Percentiles rank a stretch among this genome's conserved stretches.
Evolutionary conservation across 23 tunicate genomes (phyloP).

Genomic region (Styela clava): DNA sequence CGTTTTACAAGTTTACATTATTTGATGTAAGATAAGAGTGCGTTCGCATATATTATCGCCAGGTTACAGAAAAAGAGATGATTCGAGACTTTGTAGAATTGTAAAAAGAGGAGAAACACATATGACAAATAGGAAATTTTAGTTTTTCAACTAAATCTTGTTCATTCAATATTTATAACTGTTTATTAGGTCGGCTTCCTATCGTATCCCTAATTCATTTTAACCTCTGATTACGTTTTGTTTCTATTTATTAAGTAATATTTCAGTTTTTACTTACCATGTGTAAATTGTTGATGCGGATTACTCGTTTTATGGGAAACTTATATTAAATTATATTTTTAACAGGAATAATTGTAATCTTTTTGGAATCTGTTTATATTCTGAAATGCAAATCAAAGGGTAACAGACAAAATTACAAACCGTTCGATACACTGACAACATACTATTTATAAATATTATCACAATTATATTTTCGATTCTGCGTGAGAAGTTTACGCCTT

Average conservation of each 20-base stretch:
- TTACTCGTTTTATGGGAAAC: too few relatives aligned
- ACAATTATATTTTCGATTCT: background rate
- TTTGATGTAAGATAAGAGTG: background rate
- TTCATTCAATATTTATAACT: background rate
- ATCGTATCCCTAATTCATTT: background rate
- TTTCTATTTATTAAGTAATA: too few relatives aligned
- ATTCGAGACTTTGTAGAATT: too few relatives aligned
- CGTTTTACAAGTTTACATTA: background rate
- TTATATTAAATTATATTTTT: too few relatives aligned
- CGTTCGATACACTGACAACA: background rate
- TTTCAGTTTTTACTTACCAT: too few relatives aligned
- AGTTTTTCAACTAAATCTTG: background rate
- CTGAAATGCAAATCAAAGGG: background rate
- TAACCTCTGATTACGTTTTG: too few relatives aligned
- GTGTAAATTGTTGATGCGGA: too few relatives aligned
- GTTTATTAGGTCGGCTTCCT: background rate
- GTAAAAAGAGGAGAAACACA: background rate
- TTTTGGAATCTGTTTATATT: background rate
- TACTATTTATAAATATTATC: background rate
- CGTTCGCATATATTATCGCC: too few relatives aligned
- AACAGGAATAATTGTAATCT: too few relatives aligned
- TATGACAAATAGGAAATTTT: background rate
- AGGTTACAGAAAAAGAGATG: too few relatives aligned
- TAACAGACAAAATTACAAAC: background rate
- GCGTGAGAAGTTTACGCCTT: background rate